Conservation (phyloP, 2,888 invertebrate genomes). For the Apoderus coryli region DNA sequence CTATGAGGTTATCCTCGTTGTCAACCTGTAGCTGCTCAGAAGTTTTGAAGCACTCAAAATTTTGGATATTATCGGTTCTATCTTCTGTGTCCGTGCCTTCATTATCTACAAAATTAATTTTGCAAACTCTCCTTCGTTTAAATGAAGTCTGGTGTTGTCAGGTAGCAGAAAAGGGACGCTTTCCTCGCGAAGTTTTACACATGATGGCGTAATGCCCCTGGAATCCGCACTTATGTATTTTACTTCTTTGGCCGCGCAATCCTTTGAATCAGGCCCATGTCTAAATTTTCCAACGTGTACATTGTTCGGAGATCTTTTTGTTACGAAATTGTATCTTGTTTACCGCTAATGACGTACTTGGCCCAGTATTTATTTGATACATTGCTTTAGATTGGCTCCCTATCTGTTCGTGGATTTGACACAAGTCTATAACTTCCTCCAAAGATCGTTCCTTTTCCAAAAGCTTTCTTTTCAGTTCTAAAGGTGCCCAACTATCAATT, state of each 20-base stretch:
- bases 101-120: too few species aligned
- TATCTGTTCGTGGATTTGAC: constrained; percentile 17
- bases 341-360: constrained; percentile 4
- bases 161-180: background rate
- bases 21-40: too few species aligned
- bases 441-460: constrained; percentile 18
- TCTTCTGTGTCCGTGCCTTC: too few species aligned
- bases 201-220: constrained; percentile 8
- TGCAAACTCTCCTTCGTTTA: too few species aligned
- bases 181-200: constrained; percentile 8
- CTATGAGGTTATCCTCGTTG: too few species aligned
- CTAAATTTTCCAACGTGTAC: constrained; percentile 7
- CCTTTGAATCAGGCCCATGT: background rate
- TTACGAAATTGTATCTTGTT: constrained; percentile 7
- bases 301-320: constrained; percentile 5
- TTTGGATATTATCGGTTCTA: too few species aligned
- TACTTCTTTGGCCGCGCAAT: background rate
- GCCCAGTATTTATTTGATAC: constrained; percentile 3
- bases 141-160: too few species aligned
- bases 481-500: constrained; percentile 18
- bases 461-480: constrained; percentile 18
- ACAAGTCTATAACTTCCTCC: constrained; percentile 18
- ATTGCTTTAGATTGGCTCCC: constrained; percentile 14
- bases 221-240: constrained; percentile 9
- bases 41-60: too few species aligned